These are phyloP conservation scores for Sesamia nonagrioides DNA, from an alignment of 1,140 invertebrate species.

Conservation along the genomic window DNA sequence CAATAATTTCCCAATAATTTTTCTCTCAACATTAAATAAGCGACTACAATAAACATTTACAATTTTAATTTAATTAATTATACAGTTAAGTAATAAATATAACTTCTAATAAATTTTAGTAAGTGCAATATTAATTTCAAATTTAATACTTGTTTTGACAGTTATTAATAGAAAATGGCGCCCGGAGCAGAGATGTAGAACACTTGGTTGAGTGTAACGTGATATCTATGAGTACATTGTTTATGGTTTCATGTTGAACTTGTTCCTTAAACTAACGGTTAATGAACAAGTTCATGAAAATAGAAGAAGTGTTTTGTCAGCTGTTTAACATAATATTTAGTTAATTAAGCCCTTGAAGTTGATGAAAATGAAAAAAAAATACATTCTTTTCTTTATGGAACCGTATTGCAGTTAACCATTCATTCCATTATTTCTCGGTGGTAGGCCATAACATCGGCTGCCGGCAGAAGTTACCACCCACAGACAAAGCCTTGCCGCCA, in stretches of 20 bases:
- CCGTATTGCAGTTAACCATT: no score
- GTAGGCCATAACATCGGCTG: no score
- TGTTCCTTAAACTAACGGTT: no score
- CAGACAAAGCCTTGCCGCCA: no score
- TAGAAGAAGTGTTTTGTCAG: neutral
- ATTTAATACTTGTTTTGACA: conserved; percentile 13
- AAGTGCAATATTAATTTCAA: conserved; percentile 18
- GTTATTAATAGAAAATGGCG: conserved; percentile 21
- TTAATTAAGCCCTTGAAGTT: no score
- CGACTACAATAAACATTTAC: neutral
- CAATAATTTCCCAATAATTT: no score
- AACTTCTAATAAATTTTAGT: neutral
- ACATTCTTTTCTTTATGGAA: no score
- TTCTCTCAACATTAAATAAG: neutral
- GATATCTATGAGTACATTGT: neutral
- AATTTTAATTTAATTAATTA: neutral
- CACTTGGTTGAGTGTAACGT: conserved; percentile 4
- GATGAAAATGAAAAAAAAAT: no score
- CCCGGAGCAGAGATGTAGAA: neutral
- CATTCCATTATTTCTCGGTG: no score
- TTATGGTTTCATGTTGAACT: neutral
- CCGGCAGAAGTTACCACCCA: no score
- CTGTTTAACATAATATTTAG: neutral
- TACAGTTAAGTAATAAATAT: conserved; percentile 16
- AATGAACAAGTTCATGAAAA: no score